Conservation (phyloP, 2,797 vertebrate species). For the Eremophila alpestris region DNA sequence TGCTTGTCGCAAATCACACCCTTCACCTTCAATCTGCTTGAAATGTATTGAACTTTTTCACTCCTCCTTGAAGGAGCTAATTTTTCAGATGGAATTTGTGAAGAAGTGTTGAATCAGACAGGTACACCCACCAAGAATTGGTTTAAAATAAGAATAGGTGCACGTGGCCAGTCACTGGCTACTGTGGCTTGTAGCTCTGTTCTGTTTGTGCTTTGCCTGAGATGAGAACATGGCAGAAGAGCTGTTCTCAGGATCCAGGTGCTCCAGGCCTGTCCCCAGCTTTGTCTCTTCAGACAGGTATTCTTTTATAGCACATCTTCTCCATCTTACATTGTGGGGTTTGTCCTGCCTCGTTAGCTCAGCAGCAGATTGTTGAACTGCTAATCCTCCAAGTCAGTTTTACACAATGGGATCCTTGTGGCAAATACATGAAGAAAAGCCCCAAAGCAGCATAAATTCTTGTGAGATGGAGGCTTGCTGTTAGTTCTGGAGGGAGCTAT, state of each 20-base stretch:
- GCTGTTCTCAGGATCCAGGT: background rate
- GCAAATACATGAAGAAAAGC: background rate
- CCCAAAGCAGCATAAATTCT: background rate
- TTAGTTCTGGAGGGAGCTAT: background rate
- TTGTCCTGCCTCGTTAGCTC: background rate
- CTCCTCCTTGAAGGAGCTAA: background rate
- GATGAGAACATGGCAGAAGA: background rate
- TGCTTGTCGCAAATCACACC: background rate
- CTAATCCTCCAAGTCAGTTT: background rate
- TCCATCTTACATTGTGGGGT: fast-evolving
- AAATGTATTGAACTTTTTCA: background rate
- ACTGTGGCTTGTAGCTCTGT: background rate
- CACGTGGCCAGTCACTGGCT: background rate
- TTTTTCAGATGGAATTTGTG: background rate
- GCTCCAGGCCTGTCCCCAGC: background rate
- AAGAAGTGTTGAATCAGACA: background rate
- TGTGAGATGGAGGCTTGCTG: background rate
- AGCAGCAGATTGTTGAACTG: background rate
- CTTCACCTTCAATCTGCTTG: background rate
- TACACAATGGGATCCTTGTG: background rate
- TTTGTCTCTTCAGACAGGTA: background rate
- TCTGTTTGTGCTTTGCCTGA: background rate
- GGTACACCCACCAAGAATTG: background rate
- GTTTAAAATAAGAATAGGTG: background rate
- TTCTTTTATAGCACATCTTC: background rate